Evolutionary conservation across 1,140 invertebrate species (phyloP), one percentile per base, ranked within the genome.

Genomic region (Hesperophylax magnus): DNA sequence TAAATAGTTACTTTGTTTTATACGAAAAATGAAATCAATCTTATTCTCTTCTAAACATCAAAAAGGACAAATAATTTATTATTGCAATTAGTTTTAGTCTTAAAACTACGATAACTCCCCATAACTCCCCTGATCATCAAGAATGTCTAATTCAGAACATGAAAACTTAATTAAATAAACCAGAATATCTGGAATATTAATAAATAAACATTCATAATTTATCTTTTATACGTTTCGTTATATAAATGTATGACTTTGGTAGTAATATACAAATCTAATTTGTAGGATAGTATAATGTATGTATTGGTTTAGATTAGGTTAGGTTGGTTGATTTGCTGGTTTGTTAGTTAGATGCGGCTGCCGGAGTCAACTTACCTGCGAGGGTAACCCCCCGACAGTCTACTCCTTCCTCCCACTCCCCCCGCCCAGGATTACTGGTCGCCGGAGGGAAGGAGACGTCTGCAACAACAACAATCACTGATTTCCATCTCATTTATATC

Each of bases 371-470:
- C 60, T 61, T 61, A 61, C 60, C 60, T 61, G 60, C 24, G 20
- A 61, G 20, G 5, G 14, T 14, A n/a, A 20, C 9, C 31, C 24
- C 11, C 14, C 22, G 2, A 7, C 9, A 47, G 9, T 47, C 20
- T 61, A 77, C n/a, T 47, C 24, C n/a, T 77, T 77, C 20, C 77
- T 81, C 52, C 69, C 27, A 20, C 77, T 47, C 39, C 39, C 71
- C 3, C 31, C 27, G 18, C 77, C 72, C 31, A 84, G 78, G 15
- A 81, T 63, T 9, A 84, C 74, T 17, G 82, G 82, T 78, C 82
- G 47, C 14, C 82, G 69, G 53, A 81, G 74, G 14, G 82, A 84
- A 8, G 82, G 80, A 39, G 82, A 84, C 31, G 76, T 76, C 82
- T 84, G 65, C 60, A 83, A 81, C 24, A 67, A 52, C 39, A 53